A percentile compares a stretch with the other conserved stretches of the same genome.
Evolutionary conservation across 2,797 vertebrate genomes (phyloP).

Genomic region (Protonibea diacanthus): DNA sequence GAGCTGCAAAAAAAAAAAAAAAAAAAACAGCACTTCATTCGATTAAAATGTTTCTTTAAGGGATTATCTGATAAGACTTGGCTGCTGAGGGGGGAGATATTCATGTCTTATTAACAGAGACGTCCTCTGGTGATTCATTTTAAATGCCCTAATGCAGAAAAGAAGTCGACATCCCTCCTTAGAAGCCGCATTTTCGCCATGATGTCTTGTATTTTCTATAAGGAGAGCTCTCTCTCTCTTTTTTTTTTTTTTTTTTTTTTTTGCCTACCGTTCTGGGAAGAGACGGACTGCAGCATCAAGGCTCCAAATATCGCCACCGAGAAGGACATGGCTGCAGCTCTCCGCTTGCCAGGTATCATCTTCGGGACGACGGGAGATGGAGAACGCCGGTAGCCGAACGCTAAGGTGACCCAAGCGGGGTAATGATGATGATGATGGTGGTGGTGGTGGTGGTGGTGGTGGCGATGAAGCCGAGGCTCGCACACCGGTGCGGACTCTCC

Average conservation of each 20-base stretch:
- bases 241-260: background rate
- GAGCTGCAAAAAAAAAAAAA: constrained; percentile 11
- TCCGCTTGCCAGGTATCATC: constrained; percentile 76
- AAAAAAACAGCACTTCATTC: background rate
- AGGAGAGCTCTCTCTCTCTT: background rate
- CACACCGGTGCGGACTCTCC: constrained; percentile 48
- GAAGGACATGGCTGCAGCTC: constrained; percentile 80
- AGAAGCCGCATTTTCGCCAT: constrained; percentile 42
- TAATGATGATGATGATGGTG: constrained; percentile 18
- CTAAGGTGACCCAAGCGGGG: constrained; percentile 64
- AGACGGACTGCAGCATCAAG: constrained; percentile 82
- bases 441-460: background rate
- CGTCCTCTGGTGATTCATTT: constrained; percentile 14
- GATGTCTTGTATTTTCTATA: constrained; percentile 7
- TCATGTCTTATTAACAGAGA: constrained; percentile 8
- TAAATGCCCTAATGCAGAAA: constrained; percentile 24
- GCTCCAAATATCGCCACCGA: constrained; percentile 77
- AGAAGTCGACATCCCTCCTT: constrained; percentile 13
- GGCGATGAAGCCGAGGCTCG: constrained; percentile 38
- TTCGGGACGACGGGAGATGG: constrained; percentile 53
- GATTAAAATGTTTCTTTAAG: background rate
- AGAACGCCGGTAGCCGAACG: constrained; percentile 62
- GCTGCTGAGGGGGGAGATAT: background rate
- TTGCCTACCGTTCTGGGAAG: constrained; percentile 84
- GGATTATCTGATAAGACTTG: constrained; percentile 35